These are phyloP conservation scores for Acanthiza pusilla DNA, from an alignment of 2,797 vertebrate species.

Conservation along the genomic window DNA sequence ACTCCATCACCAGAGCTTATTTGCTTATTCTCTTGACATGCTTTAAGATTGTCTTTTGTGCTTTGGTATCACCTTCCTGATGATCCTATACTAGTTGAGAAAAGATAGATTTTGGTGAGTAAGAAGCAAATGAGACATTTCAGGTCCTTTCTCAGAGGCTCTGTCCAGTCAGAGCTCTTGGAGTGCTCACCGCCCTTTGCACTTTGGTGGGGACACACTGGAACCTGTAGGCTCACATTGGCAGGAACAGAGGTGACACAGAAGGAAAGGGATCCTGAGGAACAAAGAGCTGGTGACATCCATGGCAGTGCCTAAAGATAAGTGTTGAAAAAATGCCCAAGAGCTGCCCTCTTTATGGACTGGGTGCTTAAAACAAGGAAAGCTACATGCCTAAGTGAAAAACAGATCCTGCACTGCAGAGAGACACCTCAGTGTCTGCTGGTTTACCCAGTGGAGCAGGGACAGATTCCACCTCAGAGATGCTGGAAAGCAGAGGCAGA, in stretches of 20 bases:
- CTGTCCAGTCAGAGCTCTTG: not conserved
- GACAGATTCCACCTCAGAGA: not conserved
- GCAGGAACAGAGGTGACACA: fast-evolving
- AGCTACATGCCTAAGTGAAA: not conserved
- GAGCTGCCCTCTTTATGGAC: not conserved
- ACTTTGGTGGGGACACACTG: not conserved
- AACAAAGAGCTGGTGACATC: not conserved
- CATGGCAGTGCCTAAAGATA: not conserved
- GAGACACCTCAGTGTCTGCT: not conserved
- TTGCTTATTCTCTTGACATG: not conserved
- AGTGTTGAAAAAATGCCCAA: not conserved
- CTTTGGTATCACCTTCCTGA: not conserved
- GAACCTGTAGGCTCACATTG: not conserved
- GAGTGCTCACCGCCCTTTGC: not conserved
- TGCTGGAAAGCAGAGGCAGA: not conserved
- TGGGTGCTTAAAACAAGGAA: not conserved
- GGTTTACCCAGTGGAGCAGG: not conserved
- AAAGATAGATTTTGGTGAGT: not conserved
- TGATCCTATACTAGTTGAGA: not conserved
- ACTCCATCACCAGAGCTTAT: fast-evolving
- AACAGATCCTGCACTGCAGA: not conserved
- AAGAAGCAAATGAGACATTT: not conserved
- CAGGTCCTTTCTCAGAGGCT: not conserved
- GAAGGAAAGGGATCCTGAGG: not conserved
- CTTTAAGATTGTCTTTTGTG: not conserved